phyloP scores from a whole-genome alignment of 2,888 invertebrate genomes.

The Invenusta paracnida region DNA sequence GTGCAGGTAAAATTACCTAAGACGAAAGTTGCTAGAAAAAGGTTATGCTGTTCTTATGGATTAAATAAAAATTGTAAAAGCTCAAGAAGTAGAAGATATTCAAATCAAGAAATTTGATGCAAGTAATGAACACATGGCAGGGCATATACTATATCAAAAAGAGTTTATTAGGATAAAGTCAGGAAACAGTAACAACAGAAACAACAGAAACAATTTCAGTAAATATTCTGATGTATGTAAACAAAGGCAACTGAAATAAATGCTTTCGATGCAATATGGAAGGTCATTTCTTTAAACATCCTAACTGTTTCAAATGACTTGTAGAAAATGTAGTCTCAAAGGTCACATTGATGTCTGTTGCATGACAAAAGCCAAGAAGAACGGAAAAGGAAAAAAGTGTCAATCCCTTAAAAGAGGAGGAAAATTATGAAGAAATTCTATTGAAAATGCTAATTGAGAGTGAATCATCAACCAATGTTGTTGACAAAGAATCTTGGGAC shows the following conservation, averaged over 20 bases:
- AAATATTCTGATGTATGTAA: not conserved
- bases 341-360: not conserved
- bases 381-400: not conserved
- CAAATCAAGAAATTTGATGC: conserved; percentile 24
- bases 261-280: not conserved
- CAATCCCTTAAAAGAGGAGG: conserved; percentile 7
- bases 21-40: conserved; percentile 7
- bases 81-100: not conserved
- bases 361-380: conserved; percentile 15
- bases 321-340: conserved; percentile 12
- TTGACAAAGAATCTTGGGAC: conserved; percentile 1
- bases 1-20: not conserved
- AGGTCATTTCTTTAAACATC: not conserved
- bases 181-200: not conserved
- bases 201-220: not conserved
- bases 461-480: not conserved
- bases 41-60: not conserved
- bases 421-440: conserved; percentile 1
- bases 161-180: not conserved
- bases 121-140: not conserved
- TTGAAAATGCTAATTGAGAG: conserved; percentile 5
- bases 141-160: not conserved
- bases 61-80: conserved; percentile 13
- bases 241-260: not conserved
- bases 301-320: not conserved